These are phyloP conservation scores for Erannis defoliaria DNA, from an alignment of 2,888 invertebrate species.

Conservation along the genomic window DNA sequence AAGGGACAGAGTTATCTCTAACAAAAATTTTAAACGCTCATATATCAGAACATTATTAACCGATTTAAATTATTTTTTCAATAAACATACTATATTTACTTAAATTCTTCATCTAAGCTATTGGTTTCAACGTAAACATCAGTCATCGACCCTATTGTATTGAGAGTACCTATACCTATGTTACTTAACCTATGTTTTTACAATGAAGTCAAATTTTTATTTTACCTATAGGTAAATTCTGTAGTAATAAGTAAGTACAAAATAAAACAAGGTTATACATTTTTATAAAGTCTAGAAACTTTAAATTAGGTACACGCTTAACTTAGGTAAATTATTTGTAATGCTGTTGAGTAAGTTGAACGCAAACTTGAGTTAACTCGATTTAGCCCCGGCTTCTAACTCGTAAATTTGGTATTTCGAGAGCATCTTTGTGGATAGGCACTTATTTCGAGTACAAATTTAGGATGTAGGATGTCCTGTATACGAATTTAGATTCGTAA, in stretches of 20 bases:
- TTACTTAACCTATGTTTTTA: no score
- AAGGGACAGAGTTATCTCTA: no score
- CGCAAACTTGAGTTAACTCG: conserved; percentile 28
- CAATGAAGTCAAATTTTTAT: no score
- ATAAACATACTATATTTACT: no score
- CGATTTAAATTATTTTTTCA: no score
- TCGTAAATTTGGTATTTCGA: conserved; percentile 36
- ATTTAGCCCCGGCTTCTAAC: conserved; percentile 31
- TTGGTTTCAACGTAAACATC: no score
- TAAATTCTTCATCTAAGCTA: no score
- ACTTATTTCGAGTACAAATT: conserved; percentile 54
- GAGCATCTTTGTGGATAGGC: conserved; percentile 37
- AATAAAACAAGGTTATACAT: not conserved
- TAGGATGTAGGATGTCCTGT: conserved; percentile 28
- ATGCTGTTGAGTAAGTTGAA: conserved; percentile 22
- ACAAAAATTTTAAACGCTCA: no score
- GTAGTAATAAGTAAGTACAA: not conserved
- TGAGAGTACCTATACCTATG: no score
- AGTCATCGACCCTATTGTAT: no score
- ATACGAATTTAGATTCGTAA: conserved; percentile 60
- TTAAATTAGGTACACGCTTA: conserved; percentile 18
- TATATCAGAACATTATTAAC: no score
- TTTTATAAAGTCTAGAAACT: conserved; percentile 9
- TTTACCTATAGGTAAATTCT: no score
- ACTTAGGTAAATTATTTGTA: conserved; percentile 30